These are phyloP conservation scores for Potorous gilbertii DNA, from an alignment of 2,797 vertebrate genomes.

Conservation along the genomic window DNA sequence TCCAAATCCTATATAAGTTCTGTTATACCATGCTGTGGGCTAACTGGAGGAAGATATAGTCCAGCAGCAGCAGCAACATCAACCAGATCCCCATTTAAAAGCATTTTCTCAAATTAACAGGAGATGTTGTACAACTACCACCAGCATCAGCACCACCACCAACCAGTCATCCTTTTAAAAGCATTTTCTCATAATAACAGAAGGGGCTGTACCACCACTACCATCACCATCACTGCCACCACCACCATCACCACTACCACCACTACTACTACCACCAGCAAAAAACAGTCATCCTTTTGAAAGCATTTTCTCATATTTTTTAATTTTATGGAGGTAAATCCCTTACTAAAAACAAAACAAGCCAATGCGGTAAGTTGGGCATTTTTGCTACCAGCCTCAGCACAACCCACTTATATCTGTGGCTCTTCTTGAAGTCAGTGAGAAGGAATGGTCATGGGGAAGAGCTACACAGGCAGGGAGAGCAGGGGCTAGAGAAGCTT, in stretches of 20 bases:
- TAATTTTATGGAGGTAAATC: not conserved
- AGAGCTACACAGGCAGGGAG: too few species aligned
- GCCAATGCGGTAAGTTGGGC: not conserved
- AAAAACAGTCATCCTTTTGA: not conserved
- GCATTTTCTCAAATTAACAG: too few species aligned
- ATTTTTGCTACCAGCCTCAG: conserved; percentile 20
- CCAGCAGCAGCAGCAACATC: not conserved
- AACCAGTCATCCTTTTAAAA: not conserved
- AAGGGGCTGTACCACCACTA: too few species aligned
- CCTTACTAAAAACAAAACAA: not conserved
- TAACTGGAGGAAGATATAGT: not conserved
- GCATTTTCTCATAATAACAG: not conserved
- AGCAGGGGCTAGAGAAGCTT: rapidly evolving
- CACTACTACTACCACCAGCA: not conserved
- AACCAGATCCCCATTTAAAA: not conserved
- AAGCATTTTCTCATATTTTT: not conserved
- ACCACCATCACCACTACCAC: too few species aligned
- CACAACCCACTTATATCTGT: not conserved
- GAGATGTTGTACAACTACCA: too few species aligned
- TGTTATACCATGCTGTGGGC: not conserved
- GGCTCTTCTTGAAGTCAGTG: rapidly evolving
- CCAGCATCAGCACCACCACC: not conserved
- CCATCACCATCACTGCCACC: too few species aligned
- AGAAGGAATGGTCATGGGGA: too few species aligned
- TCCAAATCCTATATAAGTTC: not conserved